phyloP scores from a whole-genome alignment of 92 coral and sea anemone species.

The Isaurus tuberculatus region DNA sequence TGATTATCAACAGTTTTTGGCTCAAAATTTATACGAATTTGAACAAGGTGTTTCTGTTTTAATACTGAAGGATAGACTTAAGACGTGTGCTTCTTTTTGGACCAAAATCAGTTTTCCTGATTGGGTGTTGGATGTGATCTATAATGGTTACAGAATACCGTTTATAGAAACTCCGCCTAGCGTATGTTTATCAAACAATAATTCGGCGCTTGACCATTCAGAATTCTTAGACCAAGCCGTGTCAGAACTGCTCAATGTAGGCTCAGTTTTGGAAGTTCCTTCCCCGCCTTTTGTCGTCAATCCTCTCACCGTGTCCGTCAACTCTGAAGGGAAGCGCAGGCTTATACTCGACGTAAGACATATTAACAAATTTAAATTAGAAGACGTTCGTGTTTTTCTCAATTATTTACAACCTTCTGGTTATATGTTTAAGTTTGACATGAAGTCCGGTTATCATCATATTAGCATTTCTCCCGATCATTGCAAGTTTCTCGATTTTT shows the following conservation, averaged over 20 bases:
- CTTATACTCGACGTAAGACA: slow-evolving; percentile 35
- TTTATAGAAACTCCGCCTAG: slow-evolving; percentile 29
- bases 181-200: slow-evolving; percentile 8
- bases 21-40: slow-evolving; percentile 29
- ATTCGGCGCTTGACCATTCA: background rate
- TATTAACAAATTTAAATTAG: background rate
- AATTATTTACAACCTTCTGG: slow-evolving; percentile 33
- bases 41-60: slow-evolving; percentile 5
- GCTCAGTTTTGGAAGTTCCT: background rate
- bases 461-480: slow-evolving; percentile 11
- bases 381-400: slow-evolving; percentile 25
- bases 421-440: slow-evolving; percentile 48
- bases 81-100: background rate
- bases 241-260: background rate
- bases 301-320: slow-evolving; percentile 22
- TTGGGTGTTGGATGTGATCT: slow-evolving; percentile 38
- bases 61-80: slow-evolving; percentile 11
- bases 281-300: slow-evolving; percentile 5
- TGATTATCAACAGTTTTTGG: slow-evolving; percentile 25
- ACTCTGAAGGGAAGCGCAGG: slow-evolving; percentile 11
- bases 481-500: slow-evolving; percentile 34
- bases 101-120: slow-evolving; percentile 4
- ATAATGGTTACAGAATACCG: slow-evolving; percentile 35
- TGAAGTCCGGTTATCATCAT: background rate
- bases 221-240: slow-evolving; percentile 3